These are phyloP conservation scores for Rhopalosiphum padi DNA, from an alignment of 1,140 invertebrate species.

Conservation along the genomic window DNA sequence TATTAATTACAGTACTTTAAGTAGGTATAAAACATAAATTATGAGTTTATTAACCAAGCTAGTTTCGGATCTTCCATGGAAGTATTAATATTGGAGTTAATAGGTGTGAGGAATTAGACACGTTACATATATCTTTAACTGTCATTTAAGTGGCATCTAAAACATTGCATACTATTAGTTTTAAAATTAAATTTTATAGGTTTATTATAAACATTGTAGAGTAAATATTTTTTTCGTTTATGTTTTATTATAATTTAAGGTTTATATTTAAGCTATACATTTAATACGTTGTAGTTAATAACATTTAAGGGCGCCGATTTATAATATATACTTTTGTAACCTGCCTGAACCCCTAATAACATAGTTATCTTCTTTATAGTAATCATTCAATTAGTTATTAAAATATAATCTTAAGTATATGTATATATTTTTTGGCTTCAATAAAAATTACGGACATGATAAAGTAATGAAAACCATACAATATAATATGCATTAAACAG, in stretches of 20 bases:
- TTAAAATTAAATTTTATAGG: constrained; percentile 11
- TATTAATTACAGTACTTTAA: neutral
- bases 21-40: neutral
- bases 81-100: neutral
- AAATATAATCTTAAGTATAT: no score
- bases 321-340: neutral
- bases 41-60: neutral
- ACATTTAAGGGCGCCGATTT: neutral
- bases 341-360: no score
- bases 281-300: neutral
- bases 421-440: no score
- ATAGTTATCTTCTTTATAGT: no score
- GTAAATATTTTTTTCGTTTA: neutral
- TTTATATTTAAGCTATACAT: neutral
- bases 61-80: neutral
- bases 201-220: neutral
- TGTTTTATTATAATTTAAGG: neutral
- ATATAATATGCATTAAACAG: no score
- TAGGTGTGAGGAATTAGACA: neutral
- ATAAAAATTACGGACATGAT: no score
- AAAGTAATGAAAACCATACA: no score
- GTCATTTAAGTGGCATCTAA: neutral
- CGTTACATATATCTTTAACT: neutral
- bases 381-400: no score
- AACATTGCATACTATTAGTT: neutral